These are phyloP conservation scores for Petrocephalus sullivani DNA, from an alignment of 2,797 vertebrate genomes.

Conservation along the genomic window DNA sequence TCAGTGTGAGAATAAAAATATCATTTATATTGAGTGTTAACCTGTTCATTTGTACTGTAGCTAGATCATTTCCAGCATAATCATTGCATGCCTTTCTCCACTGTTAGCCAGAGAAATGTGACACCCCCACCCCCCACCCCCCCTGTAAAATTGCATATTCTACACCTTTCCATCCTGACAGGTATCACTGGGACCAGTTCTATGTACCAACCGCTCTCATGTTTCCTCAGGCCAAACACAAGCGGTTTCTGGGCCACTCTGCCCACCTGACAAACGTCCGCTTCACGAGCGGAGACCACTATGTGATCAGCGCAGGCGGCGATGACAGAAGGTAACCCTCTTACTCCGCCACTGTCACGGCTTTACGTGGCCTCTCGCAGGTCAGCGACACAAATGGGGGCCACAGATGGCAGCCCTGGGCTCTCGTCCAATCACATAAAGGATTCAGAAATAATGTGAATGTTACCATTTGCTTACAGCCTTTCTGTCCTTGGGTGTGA, in stretches of 20 bases:
- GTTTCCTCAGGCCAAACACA: conserved; percentile 86
- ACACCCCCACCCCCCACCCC: background rate
- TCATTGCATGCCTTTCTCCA: background rate
- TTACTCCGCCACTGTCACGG: background rate
- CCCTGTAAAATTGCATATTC: background rate
- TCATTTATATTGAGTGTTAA: background rate
- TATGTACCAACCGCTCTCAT: conserved; percentile 28
- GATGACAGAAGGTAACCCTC: conserved; percentile 84
- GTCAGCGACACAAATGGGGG: background rate
- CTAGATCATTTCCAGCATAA: background rate
- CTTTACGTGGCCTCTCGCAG: background rate
- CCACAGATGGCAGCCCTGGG: background rate
- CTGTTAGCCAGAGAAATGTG: background rate
- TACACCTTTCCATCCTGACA: background rate
- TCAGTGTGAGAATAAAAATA: background rate
- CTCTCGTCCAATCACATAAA: background rate
- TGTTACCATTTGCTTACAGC: background rate
- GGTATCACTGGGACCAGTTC: background rate
- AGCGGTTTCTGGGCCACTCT: conserved; percentile 92
- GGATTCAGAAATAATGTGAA: background rate
- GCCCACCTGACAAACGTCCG: conserved; percentile 91
- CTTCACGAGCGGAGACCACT: conserved; percentile 87
- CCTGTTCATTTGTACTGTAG: background rate
- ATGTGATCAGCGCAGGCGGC: conserved; percentile 86
- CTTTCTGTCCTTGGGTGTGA: background rate